Evolutionary conservation across 1,140 invertebrate genomes (phyloP), one percentile per base, ranked within the genome.

Genomic region (Sycophaga agraensis): DNA sequence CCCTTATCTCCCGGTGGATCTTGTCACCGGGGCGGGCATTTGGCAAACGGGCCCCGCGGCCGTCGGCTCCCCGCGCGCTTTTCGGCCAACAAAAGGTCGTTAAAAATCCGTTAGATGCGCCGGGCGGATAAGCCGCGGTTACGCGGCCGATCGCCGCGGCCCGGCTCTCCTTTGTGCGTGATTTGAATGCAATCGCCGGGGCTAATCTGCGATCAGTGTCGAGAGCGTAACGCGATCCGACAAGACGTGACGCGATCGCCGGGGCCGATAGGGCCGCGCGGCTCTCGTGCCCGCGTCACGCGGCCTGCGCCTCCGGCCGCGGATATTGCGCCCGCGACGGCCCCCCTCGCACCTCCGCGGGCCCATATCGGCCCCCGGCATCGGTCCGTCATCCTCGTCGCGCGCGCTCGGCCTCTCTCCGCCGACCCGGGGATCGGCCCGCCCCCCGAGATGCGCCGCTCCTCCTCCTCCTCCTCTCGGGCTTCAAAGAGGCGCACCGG

Each of bases 171-270:
- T 68, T 79, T 79, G 77, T 79, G 73, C 75, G 75, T 76, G 75
- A 79, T 79, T 77, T 77, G 75, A 79, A 79, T 79, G 77, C 77
- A 72, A 77, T 78, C 74, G 70, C 2, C 4, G n/a, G 4, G 66
- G 73, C 74, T 79, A 79, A 79, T 79, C 77, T 79, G 73, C 70
- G 77, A 79, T 79, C 77, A 78, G 73, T 79, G 77, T 78, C 76
- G 74, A 77, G 75, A 77, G 72, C 74, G 77, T 76, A 79, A 79
- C 74, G 73, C 75, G 73, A 79, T 77, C 76, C 74, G 76, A 78
- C 75, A 68, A 74, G 70, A 78, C 76, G 75, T 77, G 73, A 74
- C 70, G 73, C 71, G 75, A 77, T 76, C 68, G n/a, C n/a, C 68
- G 68, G 73, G 68, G 71, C 73, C 70, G 73, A 77, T 77, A 76